Base-by-base conservation (phyloP, 1,140 invertebrate species). In the Platyscapa corneri region DNA sequence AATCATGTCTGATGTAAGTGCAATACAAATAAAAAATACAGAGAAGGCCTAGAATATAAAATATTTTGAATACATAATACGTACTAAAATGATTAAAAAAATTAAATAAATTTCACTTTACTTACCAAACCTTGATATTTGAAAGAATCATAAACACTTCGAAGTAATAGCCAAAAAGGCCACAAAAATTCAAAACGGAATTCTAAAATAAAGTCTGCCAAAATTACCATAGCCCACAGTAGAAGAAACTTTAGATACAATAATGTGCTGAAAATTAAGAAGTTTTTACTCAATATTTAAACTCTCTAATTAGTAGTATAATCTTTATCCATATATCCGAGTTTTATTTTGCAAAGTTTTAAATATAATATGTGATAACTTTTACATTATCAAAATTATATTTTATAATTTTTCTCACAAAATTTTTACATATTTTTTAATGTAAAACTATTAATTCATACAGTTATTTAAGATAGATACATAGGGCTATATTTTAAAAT, bases 121-220 rank as follows among this genome's bases (percentile, higher is more conserved):
- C 96, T 97, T 94, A 99, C 98, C 95, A 99, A 95, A 92, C 98
- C 98, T 95, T 99, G 99, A 94, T 99, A 99, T 95, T 99, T 99
- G 93, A 98, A 99, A 87, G 98, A 98, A 94, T 99, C 98, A 94
- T 99, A 98, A 87, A 99, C 97, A 93, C 98, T 99, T 93, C 98
- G 96, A 83, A 99, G 94, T 88, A 99, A 95, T 88, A 99, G 95
- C 97, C 98, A 99, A 94, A 99, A 98, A 74, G 99, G 99, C 98
- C 98, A 99, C 88, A 99, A 95, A 94, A 99, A 99, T 95, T 99
- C 99, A 95, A 99, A 99, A 89, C 99, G 97, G 94, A 99, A 99
- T 94, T 99, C 98, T 92, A 99, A 94, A 94, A 99, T 96, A 93
- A 99, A 99, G 94, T 99, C 99, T 89, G 98, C 97, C 93, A 98